Conservation (phyloP, 2,888 invertebrate genomes). For the Tetragnatha montana region DNA sequence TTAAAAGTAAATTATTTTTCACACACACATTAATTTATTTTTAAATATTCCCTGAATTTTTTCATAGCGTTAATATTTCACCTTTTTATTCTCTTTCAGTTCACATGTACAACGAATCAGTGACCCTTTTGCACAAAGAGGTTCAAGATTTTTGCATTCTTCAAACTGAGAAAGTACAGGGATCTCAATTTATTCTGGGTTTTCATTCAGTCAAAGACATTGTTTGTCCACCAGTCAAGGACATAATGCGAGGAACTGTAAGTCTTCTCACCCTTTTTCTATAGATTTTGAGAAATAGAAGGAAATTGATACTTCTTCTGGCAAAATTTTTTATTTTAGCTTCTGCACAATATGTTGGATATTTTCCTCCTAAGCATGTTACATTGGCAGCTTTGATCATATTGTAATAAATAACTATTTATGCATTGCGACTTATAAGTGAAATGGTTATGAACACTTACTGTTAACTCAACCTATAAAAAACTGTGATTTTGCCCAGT, state of each 20-base stretch:
- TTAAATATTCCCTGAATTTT: neutral
- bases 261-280: constrained; percentile 1
- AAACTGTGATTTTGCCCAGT: too few species aligned
- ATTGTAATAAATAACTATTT: too few species aligned
- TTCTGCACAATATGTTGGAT: too few species aligned
- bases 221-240: constrained; percentile 62
- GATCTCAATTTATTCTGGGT: constrained; percentile 59
- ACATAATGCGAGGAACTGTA: constrained; percentile 64
- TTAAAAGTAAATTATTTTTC: too few species aligned
- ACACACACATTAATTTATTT: too few species aligned
- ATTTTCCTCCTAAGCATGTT: too few species aligned
- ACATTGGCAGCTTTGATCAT: too few species aligned
- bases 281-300: neutral
- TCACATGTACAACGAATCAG: constrained; percentile 69
- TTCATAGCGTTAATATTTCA: neutral
- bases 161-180: constrained; percentile 66
- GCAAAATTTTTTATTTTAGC: too few species aligned
- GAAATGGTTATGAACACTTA: too few species aligned
- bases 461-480: too few species aligned
- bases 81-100: constrained; percentile 46
- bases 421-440: too few species aligned
- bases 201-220: constrained; percentile 66
- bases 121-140: constrained; percentile 61
- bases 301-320: neutral
- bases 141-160: constrained; percentile 69